Percentiles rank a stretch among this genome's conserved stretches.
phyloP scores from a whole-genome alignment of 2,113 vertebrate species.

The Sciurus niger region DNA sequence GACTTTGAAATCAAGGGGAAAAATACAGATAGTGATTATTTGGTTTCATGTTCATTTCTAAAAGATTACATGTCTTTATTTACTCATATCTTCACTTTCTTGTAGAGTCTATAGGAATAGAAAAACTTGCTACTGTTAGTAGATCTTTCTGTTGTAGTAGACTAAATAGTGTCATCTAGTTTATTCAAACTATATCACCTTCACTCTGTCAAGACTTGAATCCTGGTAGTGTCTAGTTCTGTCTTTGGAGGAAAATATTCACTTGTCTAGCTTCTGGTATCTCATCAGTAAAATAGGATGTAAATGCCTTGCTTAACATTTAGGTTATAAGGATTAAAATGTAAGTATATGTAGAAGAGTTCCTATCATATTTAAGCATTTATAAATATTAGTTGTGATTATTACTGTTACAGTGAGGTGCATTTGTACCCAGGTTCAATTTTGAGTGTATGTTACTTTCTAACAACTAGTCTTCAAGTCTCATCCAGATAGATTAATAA shows the following conservation, averaged over 20 bases:
- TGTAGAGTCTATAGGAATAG: background rate
- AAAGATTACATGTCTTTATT: conserved; percentile 2
- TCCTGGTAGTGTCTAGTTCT: background rate
- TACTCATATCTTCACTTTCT: background rate
- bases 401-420: too few species aligned
- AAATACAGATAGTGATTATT: background rate
- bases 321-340: background rate
- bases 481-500: too few species aligned
- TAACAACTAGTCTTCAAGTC: too few species aligned
- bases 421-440: too few species aligned
- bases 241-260: background rate
- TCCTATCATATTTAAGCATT: background rate
- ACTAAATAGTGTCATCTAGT: background rate
- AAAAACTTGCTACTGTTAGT: background rate
- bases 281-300: background rate
- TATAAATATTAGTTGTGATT: background rate
- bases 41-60: background rate
- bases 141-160: background rate
- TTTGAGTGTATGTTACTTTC: too few species aligned
- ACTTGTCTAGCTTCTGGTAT: background rate
- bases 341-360: background rate
- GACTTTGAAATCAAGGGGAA: conserved; percentile 25
- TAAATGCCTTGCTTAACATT: background rate
- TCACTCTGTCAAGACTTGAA: too few species aligned
- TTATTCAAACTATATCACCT: too few species aligned